Evolutionary conservation across 1,140 invertebrate species (phyloP), one percentile per base, ranked within the genome.

Genomic region (Calliopsis andreniformis): DNA sequence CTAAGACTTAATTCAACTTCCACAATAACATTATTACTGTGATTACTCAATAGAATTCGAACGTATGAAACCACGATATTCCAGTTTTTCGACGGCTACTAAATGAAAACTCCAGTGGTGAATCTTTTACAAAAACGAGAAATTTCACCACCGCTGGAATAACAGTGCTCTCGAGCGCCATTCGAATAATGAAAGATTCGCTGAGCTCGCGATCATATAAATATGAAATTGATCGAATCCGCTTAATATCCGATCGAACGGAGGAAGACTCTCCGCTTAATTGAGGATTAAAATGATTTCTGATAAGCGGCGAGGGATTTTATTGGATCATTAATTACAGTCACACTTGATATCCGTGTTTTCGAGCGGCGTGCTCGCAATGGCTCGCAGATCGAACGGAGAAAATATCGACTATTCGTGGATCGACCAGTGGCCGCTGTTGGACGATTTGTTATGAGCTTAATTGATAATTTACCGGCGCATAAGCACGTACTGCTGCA

Each of bases 381-480:
- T 0, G 51, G 25, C 49, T 53, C 20, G 1, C 45, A 51, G 23
- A 3, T 56, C 53, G 43, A 20, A 49, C 53, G 16, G 20, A 39
- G 23, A 63, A 55, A 80, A 67, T 61, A 64, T 67, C 63, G 32
- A 6, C 16, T n/a, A 20, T 8, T 35, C 47, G 25, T 23, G 30
- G 30, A 43, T 43, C 39, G 8, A 5, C 2, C 16, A 35, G 7
- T 10, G 12, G 10, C 35, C 49, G 35, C n/a, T 49, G 62, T n/a
- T 47, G 45, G 43, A n/a, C 47, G 23, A 61, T 82, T 76, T 78
- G 64, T 80, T 78, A 80, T 51, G 28, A 73, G 45, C 49, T 78
- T 68, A 78, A 82, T 82, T 75, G 47, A 70, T 83, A 82, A 83
- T 79, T 83, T 78, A 79, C 55, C n/a, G 49, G 18, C 55, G 47